Evolutionary conservation across 1,140 invertebrate genomes (phyloP).

Genomic region (Trichomalopsis sarcophagae): DNA sequence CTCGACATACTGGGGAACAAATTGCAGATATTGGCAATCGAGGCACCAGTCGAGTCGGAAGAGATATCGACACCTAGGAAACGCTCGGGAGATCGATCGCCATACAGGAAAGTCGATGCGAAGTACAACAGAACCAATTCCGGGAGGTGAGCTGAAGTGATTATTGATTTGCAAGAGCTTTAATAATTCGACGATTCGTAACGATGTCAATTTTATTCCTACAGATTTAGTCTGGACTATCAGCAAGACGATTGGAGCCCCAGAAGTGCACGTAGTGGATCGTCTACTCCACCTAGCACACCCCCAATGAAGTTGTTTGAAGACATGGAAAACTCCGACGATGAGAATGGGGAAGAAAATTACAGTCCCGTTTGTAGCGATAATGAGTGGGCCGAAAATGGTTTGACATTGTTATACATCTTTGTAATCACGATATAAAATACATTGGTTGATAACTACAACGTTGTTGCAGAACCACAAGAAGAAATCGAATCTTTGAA

Average conservation of each 20-base stretch:
- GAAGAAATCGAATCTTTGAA: constrained; percentile 64
- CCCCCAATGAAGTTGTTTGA: constrained; percentile 62
- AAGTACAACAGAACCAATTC: constrained; percentile 59
- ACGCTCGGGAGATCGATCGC: constrained; percentile 56
- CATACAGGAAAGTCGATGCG: constrained; percentile 47
- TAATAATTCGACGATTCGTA: neutral
- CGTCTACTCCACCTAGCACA: constrained; percentile 66
- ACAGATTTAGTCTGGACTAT: constrained; percentile 68
- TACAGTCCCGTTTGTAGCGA: constrained; percentile 72
- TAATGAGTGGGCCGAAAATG: constrained; percentile 63
- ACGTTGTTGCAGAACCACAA: constrained; percentile 55
- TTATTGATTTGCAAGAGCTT: neutral
- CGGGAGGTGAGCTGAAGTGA: constrained; percentile 54
- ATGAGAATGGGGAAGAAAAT: constrained; percentile 66
- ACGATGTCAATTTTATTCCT: constrained; percentile 19
- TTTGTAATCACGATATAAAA: neutral
- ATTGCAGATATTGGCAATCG: constrained; percentile 61
- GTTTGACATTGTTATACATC: neutral
- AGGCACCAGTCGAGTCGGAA: constrained; percentile 40
- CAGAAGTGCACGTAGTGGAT: constrained; percentile 61
- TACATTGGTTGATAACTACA: neutral
- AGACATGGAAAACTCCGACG: constrained; percentile 52
- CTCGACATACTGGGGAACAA: constrained; percentile 63
- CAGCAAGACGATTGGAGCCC: constrained; percentile 67
- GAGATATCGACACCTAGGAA: constrained; percentile 58